These are phyloP conservation scores for Orthosia cruda DNA, from an alignment of 2,888 invertebrate genomes.

Conservation along the genomic window DNA sequence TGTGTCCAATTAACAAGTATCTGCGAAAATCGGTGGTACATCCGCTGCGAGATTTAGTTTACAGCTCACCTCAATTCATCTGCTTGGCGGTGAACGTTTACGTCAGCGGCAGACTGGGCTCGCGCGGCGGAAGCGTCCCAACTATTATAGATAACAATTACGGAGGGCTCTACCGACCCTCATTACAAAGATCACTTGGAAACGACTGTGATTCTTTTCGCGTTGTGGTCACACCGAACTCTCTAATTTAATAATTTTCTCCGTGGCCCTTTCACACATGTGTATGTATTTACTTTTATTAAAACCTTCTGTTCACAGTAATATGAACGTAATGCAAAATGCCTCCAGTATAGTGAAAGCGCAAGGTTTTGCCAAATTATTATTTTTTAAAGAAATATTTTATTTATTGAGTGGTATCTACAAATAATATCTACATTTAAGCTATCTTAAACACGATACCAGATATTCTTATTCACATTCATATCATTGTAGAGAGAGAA, in stretches of 20 bases:
- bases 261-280: slow-evolving; percentile 40
- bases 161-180: slow-evolving; percentile 73
- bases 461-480: neutral
- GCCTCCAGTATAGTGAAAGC: slow-evolving; percentile 13
- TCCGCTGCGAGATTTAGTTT: slow-evolving; percentile 61
- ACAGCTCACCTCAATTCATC: slow-evolving; percentile 69
- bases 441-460: neutral
- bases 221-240: slow-evolving; percentile 70
- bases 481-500: neutral
- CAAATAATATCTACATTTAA: neutral
- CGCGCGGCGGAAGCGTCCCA: slow-evolving; percentile 60
- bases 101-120: slow-evolving; percentile 66
- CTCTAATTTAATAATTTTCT: slow-evolving; percentile 69
- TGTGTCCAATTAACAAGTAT: slow-evolving; percentile 75
- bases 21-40: slow-evolving; percentile 70
- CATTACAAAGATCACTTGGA: slow-evolving; percentile 74
- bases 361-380: slow-evolving; percentile 23
- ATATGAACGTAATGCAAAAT: slow-evolving; percentile 54
- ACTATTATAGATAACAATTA: slow-evolving; percentile 78
- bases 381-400: neutral
- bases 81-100: slow-evolving; percentile 65
- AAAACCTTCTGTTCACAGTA: slow-evolving; percentile 45
- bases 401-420: neutral
- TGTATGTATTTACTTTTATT: slow-evolving; percentile 58
- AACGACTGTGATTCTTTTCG: slow-evolving; percentile 75